A percentile compares a stretch with the other conserved stretches of the same genome.
Evolutionary conservation across 2,797 vertebrate genomes (phyloP).

Genomic region (Sebastes trivittatus): DNA sequence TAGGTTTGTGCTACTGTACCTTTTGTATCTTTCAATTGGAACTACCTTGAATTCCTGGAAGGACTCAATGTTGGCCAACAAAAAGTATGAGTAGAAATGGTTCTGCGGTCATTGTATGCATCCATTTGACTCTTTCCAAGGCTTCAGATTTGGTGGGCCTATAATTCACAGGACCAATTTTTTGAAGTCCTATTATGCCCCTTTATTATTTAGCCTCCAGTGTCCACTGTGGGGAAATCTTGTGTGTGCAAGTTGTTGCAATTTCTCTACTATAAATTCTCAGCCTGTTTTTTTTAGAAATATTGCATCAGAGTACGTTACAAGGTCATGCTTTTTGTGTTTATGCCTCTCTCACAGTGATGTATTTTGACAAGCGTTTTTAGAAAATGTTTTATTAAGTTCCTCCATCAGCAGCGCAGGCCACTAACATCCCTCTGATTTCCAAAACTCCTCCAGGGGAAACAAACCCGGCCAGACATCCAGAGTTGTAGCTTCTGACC

Average conservation of each 20-base stretch:
- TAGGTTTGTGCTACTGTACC: neutral
- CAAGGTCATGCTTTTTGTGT: neutral
- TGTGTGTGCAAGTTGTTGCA: neutral
- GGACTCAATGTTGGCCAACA: neutral
- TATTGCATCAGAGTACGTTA: neutral
- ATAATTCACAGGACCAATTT: neutral
- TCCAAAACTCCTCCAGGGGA: neutral
- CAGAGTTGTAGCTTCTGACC: slow-evolving; percentile 29
- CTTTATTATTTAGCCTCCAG: neutral
- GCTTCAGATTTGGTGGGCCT: neutral
- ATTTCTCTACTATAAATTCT: neutral
- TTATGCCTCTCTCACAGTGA: neutral
- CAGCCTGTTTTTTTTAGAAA: neutral
- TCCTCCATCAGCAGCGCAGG: neutral
- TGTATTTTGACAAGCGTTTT: slow-evolving; percentile 15
- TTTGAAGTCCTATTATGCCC: neutral
- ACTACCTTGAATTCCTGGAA: neutral
- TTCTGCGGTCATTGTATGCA: neutral
- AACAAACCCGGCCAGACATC: slow-evolving; percentile 13
- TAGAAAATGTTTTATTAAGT: neutral
- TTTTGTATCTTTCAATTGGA: neutral
- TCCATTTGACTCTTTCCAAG: neutral
- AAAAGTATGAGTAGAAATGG: neutral
- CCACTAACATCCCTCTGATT: slow-evolving; percentile 1
- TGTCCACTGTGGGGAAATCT: neutral